A percentile compares a stretch with the other conserved stretches of the same genome.
Evolutionary conservation across 2,797 vertebrate species (phyloP).

Genomic region (Amazona ochrocephala): DNA sequence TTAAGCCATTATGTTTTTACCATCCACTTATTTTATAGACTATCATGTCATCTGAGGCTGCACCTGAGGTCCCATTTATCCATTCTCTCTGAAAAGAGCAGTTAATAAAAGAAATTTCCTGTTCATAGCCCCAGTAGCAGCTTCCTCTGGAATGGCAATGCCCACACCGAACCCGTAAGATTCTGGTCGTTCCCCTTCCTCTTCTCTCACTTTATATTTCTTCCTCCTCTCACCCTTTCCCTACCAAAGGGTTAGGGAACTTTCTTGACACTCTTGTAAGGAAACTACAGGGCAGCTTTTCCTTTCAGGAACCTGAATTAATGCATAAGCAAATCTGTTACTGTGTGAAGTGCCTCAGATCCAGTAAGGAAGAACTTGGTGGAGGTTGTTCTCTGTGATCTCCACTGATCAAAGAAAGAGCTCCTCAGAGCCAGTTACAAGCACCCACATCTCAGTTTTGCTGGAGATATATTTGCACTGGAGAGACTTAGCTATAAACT

Average conservation of each 20-base stretch:
- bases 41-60: neutral
- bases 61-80: slow-evolving; percentile 7
- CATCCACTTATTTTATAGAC: neutral
- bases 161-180: neutral
- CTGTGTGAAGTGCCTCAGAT: neutral
- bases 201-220: neutral
- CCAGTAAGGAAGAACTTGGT: neutral
- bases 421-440: neutral
- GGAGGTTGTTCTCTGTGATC: neutral
- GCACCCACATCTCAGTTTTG: neutral
- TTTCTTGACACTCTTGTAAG: neutral
- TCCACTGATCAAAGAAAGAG: neutral
- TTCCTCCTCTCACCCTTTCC: neutral
- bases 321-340: neutral
- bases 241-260: neutral
- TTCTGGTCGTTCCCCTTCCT: neutral
- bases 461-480: neutral
- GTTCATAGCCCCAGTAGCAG: neutral
- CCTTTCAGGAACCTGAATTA: slow-evolving; percentile 12
- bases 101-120: neutral
- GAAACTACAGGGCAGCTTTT: neutral
- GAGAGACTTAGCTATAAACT: neutral
- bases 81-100: neutral
- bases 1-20: neutral
- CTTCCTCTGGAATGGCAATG: neutral